Base-by-base conservation (phyloP, 2,113 vertebrate genomes). In the Caranx melampygus region DNA sequence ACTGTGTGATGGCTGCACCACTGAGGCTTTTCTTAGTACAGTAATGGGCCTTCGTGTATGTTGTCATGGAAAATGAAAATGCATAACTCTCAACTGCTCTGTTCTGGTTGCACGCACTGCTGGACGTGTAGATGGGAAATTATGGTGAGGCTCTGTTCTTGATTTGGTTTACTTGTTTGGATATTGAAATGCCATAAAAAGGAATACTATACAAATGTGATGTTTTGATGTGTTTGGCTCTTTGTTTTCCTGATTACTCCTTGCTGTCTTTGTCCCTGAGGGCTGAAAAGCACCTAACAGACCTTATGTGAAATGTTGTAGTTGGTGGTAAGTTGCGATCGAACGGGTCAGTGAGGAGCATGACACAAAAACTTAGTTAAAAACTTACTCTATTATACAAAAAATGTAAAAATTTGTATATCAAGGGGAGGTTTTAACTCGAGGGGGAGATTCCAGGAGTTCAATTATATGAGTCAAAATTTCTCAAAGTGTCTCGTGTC, bases 31-130 rank as follows among this genome's bases (percentile, higher is more conserved):
- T 8, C 11, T 45, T 2, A 2, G 31, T 3, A 31, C 35, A 44
- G 42, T 26, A 52, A 42, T 61, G 4, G 45, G 21, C 3, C 1
- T 72, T 59, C 59, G 16, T 44, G 8, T 35, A 26, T 10, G 35
- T 54, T 60, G 6, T 51, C 12, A 42, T 42, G 20, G 51, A 14
- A 37, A 40, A 58, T 64, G 33, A 60, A 74, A 72, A 60, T 54
- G 2, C 7, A 18, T 16, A 8, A 67, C 34, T 47, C 16, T 60
- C 6, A 47, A 1, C 9, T 37, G 3, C 61, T 26, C 6, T 13
- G 40, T 66, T 31, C 60, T n/a, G 37, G 16, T 49, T 10, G 3
- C 35, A 61, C 61, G 45, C 18, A 60, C 62, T 67, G 21, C 34
- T 67, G 62, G 11, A 49, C 3, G 18, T 57, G 6, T 11, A 44